phyloP scores from a whole-genome alignment of 2,797 vertebrate genomes.

The Amblyraja radiata region DNA sequence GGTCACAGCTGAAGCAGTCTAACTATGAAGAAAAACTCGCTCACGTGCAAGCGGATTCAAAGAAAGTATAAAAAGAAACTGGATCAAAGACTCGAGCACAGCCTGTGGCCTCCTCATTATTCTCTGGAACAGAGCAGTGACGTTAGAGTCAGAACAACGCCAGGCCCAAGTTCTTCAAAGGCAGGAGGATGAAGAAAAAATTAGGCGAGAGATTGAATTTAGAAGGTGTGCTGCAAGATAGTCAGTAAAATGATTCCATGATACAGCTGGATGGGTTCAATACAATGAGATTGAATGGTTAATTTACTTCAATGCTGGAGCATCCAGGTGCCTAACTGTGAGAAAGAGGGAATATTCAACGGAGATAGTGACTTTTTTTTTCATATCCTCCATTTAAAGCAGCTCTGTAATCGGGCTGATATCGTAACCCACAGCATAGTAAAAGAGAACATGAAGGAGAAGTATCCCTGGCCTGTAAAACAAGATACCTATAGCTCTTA shows the following conservation, averaged over 20 bases:
- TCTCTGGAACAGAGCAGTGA: neutral
- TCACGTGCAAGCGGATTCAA: neutral
- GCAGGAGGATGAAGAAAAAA: neutral
- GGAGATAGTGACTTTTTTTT: neutral
- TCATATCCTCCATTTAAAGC: neutral
- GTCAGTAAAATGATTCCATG: neutral
- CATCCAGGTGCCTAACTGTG: neutral
- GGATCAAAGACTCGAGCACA: neutral
- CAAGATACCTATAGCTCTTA: neutral
- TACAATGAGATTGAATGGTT: neutral
- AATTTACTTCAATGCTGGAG: neutral
- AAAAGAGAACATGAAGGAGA: neutral
- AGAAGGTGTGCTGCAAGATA: neutral
- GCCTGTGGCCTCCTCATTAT: constrained; percentile 3
- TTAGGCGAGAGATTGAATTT: constrained; percentile 6
- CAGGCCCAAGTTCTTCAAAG: constrained; percentile 14
- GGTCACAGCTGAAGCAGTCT: neutral
- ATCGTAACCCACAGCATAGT: neutral
- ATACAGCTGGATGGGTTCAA: neutral
- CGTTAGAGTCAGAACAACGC: neutral
- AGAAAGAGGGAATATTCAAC: neutral
- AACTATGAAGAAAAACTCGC: neutral
- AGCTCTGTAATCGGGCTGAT: neutral
- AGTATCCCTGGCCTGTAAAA: neutral
- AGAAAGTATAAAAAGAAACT: neutral